phyloP scores from a whole-genome alignment of 1,140 invertebrate genomes.

The Solenopsis invicta region DNA sequence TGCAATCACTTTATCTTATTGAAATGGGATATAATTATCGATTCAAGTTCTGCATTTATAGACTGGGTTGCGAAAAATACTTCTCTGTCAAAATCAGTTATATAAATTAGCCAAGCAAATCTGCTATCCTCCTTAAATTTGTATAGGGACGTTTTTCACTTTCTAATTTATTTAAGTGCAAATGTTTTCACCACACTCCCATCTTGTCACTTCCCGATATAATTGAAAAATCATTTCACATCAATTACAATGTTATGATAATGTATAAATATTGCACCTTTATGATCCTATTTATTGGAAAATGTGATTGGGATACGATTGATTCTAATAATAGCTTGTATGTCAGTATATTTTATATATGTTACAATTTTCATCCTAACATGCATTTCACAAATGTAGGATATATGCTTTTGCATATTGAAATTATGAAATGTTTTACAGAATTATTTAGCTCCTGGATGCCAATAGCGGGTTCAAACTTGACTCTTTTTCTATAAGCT shows the following conservation, averaged over 20 bases:
- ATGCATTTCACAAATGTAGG: conserved; percentile 72
- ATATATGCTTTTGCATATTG: conserved; percentile 76
- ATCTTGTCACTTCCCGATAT: conserved; percentile 41
- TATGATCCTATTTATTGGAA: conserved; percentile 60
- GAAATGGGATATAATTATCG: conserved; percentile 31
- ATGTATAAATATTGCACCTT: conserved; percentile 66
- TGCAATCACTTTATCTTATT: conserved; percentile 24
- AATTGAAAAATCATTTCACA: conserved; percentile 65
- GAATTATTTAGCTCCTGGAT: conserved; percentile 79
- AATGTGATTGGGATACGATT: conserved; percentile 63
- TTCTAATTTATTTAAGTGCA: conserved; percentile 64
- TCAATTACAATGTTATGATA: conserved; percentile 53
- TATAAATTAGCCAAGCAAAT: conserved; percentile 80
- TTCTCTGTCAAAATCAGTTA: conserved; percentile 41
- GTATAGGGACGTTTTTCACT: conserved; percentile 50
- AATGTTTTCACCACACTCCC: conserved; percentile 50
- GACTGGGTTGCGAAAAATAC: conserved; percentile 41
- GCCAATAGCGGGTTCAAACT: conserved; percentile 76
- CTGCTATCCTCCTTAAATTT: conserved; percentile 83
- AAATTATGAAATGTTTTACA: conserved; percentile 79
- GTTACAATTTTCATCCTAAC: conserved; percentile 69
- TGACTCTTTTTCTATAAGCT: conserved; percentile 74
- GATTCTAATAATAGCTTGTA: conserved; percentile 67
- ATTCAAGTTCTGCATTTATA: conserved; percentile 30
- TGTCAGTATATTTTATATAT: conserved; percentile 68